phyloP scores from a whole-genome alignment of 2,797 vertebrate genomes.

The Balearica regulorum region DNA sequence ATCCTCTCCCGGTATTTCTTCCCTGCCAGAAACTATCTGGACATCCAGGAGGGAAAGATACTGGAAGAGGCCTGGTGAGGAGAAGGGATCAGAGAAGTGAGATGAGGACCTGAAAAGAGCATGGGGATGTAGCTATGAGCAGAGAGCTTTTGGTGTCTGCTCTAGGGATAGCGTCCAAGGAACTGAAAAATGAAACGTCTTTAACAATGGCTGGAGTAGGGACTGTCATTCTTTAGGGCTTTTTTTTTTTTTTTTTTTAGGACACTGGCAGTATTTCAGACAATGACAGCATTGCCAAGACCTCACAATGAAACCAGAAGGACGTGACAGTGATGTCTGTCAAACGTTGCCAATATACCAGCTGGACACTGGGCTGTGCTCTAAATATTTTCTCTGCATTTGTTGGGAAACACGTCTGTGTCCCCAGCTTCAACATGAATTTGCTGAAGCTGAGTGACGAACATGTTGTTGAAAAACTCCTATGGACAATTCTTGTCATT shows the following conservation, averaged over 20 bases:
- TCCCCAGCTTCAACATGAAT: background rate
- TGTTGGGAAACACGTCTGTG: fast-evolving
- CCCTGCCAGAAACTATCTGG: background rate
- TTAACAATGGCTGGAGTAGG: background rate
- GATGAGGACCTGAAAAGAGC: background rate
- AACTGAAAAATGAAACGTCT: background rate
- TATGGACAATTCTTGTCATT: background rate
- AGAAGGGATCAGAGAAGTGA: background rate
- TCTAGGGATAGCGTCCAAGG: background rate
- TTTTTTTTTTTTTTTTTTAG: background rate
- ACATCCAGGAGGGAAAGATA: background rate
- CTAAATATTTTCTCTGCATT: background rate
- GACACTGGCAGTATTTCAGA: background rate
- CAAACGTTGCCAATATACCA: background rate
- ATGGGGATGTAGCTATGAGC: background rate
- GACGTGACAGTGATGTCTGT: background rate
- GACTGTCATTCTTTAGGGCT: background rate
- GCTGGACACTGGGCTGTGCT: background rate
- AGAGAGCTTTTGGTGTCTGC: background rate
- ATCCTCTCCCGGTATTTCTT: background rate
- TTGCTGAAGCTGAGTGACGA: background rate
- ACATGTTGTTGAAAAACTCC: background rate
- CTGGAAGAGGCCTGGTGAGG: background rate
- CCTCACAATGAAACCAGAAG: background rate
- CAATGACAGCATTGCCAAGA: background rate